Base-by-base conservation (phyloP, 2,888 invertebrate species). In the Andricus quercusramuli region DNA sequence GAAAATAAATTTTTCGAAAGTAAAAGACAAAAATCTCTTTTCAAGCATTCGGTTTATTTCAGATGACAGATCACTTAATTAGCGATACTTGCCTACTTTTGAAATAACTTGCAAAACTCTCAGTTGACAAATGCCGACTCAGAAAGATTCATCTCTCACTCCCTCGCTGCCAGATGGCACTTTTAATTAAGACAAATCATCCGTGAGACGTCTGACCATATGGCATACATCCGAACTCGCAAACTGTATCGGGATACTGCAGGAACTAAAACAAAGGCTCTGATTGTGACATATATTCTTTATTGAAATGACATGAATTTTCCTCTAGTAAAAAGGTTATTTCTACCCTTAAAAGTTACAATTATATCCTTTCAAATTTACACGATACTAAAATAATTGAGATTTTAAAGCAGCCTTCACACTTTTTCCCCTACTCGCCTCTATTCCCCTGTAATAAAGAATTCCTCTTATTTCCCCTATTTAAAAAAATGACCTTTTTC, bases 171-270 rank as follows among this genome's bases (percentile, higher is more conserved):
- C 77, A 77, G 77, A 64, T 77, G 77, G 62, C 62, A 32, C n/a
- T 70, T 70, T 77, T 77, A 77, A 77, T 77, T 77, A 77, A 77
- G 77, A 77, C 64, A 77, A 77, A 77, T 77, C 77, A 77, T 77
- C 64, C 37, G 51, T 37, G 37, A n/a, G 77, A 77, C 77, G 44
- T 77, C 47, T 62, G 77, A 77, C 77, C 77, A 77, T 59, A 44
- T 59, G 77, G 25, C 77, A 77, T 56, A 77, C 62, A 77, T 77
- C 41, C 47, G 37, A 84, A 83, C 81, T 78, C 77, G 32, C 66
- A 79, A 82, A 51, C 70, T 25, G 79, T 80, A 78, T 80, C 74
- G 80, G 65, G 79, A 70, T 47, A 68, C 78, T 82, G 80, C 62
- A 47, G 77, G 51, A 82, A 80, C 59, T 80, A 70, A 22, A 20